Evolutionary conservation across 2,113 vertebrate species (phyloP).

Genomic region (Laterallus jamaicensis): DNA sequence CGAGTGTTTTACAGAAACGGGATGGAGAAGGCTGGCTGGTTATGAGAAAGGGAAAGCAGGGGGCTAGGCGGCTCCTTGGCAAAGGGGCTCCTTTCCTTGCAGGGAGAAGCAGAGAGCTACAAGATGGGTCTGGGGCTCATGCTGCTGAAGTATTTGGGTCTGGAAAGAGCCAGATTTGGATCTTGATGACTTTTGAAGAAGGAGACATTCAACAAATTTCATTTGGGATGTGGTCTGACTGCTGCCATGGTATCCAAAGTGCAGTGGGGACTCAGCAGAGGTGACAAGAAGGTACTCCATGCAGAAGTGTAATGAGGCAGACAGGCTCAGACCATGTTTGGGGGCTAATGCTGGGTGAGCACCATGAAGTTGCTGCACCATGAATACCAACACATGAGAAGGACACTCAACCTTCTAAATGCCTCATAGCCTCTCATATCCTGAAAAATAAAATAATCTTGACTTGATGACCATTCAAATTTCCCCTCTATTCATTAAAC

Average conservation of each 20-base stretch:
- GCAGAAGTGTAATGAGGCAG: neutral
- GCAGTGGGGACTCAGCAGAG: neutral
- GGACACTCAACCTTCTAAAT: slow-evolving; percentile 23
- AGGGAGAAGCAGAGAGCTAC: neutral
- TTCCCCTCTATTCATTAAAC: neutral
- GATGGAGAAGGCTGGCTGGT: neutral
- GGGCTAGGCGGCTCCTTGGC: neutral
- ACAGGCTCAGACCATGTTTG: neutral
- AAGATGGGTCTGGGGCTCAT: neutral
- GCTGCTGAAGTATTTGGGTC: neutral
- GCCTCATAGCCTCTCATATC: neutral
- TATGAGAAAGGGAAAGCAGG: slow-evolving; percentile 4
- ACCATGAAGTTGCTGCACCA: neutral
- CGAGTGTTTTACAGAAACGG: slow-evolving; percentile 38
- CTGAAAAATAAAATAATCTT: neutral
- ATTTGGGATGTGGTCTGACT: neutral
- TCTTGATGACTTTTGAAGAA: neutral
- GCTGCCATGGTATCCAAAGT: neutral
- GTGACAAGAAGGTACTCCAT: neutral
- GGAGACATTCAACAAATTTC: neutral
- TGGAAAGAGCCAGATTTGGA: neutral
- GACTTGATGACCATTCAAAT: neutral
- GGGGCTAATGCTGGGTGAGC: neutral
- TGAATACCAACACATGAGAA: slow-evolving; percentile 38
- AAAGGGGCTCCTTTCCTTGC: neutral